Evolutionary conservation across 2,797 vertebrate genomes (phyloP), one percentile per base, ranked within the genome.

Genomic region (Peromyscus aztecus): DNA sequence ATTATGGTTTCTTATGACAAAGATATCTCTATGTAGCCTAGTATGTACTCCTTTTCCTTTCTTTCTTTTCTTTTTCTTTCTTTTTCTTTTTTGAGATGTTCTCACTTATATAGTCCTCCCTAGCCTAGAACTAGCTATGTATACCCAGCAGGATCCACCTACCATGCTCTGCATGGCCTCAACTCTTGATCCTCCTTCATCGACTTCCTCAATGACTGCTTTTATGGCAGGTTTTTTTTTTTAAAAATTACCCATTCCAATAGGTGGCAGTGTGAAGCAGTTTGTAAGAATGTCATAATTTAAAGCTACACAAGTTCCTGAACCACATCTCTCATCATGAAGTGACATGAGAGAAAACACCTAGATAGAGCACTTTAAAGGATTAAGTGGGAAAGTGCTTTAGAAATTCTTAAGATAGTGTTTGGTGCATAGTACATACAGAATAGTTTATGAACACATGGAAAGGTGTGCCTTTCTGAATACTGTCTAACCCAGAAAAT

Each of bases 361-460:
- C 59, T 61, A 34, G 13, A 65, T 23, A 63, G 46, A 6, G 6
- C 61, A 24, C 0, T 73, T 92, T 13, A 57, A 61, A 76, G 6
- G 90, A n/a, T 82, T 88, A 91, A 85, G n/a, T 46, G 40, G 14
- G 59, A 11, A 95, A 92, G 75, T 86, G 67, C 14, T 76, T 76
- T 2, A 23, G 37, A 65, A 88, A 17, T 73, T 69, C 9, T 91
- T 89, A 46, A 23, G n/a, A 13, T 52, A 29, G 34, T 55, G 11
- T 61, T 87, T 91, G 67, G 23, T n/a, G 81, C 19, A 63, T 11
- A 59, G 19, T 49, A 31, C 52, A 24, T 57, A 73, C 37, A 69
- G 71, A 87, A 21, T 81, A 73, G 61, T 89, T 95, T 37, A n/a
- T 86, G 89, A 91, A n/a, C 3, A 9, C 2, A 1, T 16, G 24